Base-by-base conservation (phyloP, 2,113 vertebrate species). In the Upupa epops region DNA sequence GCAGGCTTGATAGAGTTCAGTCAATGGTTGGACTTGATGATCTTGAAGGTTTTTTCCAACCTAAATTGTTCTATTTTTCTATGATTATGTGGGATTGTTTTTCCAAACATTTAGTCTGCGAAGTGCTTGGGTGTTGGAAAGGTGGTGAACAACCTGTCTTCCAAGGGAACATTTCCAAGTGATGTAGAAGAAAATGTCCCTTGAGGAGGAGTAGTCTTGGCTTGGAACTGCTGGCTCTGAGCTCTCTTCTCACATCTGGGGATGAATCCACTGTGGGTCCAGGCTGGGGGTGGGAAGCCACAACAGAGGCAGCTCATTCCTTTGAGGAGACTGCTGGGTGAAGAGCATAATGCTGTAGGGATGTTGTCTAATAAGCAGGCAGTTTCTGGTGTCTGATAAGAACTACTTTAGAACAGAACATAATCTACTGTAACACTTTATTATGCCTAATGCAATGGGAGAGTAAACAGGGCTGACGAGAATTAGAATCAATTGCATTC, bases 401-500 rank as follows among this genome's bases (percentile, higher is more conserved):
- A 89, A 72, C 84, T 81, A 46, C 76, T 95, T 92, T 61, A 59
- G 75, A 78, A 69, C 45, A 61, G 83, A 82, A 49, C 82, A 88
- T 84, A 79, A 94, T 94, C 94, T 72, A 65, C 90, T 95, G 86
- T 93, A 96, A 80, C 90, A 94, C 92, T 96, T 97, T 88, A 95
- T 96, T 96, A 88, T 95, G 94, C 68, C 90, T 96, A 93, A 94
- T 96, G 88, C 95, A 93, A 90, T 75, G 92, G 78, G 89, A 94
- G 94, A 90, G 88, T 88, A 95, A 96, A 96, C 91, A 95, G 92
- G 90, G 94, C 93, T 96, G 94, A 90, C 1, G 55, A 96, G 95
- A 96, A 96, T 96, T 86, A 84, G 92, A 96, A 96, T 96, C 91
- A 94, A 96, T 96, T 84, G 90, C 91, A 96, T 97, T 94, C 92